Base-by-base conservation (phyloP, 2,113 vertebrate species). In the Vidua macroura region DNA sequence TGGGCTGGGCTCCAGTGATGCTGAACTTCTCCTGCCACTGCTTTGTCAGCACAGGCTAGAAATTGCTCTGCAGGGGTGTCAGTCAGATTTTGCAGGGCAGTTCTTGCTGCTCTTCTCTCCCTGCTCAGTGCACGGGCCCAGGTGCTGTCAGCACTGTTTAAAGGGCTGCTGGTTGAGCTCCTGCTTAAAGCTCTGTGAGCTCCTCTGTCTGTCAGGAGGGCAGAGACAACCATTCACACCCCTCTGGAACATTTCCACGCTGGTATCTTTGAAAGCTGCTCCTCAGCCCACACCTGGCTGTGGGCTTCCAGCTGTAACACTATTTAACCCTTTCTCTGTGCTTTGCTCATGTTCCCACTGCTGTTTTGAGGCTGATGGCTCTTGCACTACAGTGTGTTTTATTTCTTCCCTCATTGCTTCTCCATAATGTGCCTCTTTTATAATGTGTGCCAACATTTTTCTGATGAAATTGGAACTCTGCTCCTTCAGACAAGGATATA, bases 201-300 rank as follows among this genome's bases (percentile, higher is more conserved):
- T 44, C 13, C 15, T 55, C 20, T 43, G 28, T 27, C 39, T 5
- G 0, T 62, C 51, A 33, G 13, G 13, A 24, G 52, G 43, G 43
- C 35, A 35, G 49, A 21, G 19, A 4, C 35, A 24, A 1, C 1
- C 16, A 1, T 46, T 72, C 6, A 0, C 18, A 58, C 35, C 12
- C 5, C 15, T 66, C 59, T 53, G 23, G 28, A 62, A 44, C 0
- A 0, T 19, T 51, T 55, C 60, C 0, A 0, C 51, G 43, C 30
- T 59, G 10, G 11, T 41, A 1, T 8, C 67, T 81, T 55, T 27
- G 52, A 35, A 67, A 84, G 69, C 35, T 83, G 51, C 37, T 62
- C 46, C 69, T 83, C 2, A 1, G 18, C 41, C 41, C 68, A 58
- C 25, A 3, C 23, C 49, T 66, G 67, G 8, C 72, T 77, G 30